Evolutionary conservation across 2,797 vertebrate genomes (phyloP).

Genomic region (Eutrigla gurnardus): DNA sequence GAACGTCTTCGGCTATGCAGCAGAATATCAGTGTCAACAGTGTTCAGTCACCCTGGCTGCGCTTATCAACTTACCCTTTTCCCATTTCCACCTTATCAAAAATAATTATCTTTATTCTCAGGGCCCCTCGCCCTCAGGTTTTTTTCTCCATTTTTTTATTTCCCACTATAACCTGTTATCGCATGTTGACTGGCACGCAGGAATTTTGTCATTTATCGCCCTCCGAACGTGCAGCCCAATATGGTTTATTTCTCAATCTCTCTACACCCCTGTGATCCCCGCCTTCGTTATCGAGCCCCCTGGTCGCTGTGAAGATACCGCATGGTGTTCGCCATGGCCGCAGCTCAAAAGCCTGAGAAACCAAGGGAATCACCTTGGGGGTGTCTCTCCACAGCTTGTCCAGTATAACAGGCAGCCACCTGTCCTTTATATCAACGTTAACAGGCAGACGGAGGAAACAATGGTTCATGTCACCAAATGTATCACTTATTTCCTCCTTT

Average conservation of each 20-base stretch:
- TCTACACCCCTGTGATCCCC: constrained; percentile 39
- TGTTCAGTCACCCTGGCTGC: constrained; percentile 57
- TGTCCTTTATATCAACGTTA: constrained; percentile 34
- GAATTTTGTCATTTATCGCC: constrained; percentile 73
- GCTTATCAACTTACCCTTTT: constrained; percentile 77
- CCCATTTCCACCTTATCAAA: constrained; percentile 77
- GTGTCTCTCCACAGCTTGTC: constrained; percentile 23
- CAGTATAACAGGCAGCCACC: constrained; percentile 26
- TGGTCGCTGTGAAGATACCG: constrained; percentile 37
- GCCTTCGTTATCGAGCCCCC: constrained; percentile 46
- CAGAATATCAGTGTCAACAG: constrained; percentile 61
- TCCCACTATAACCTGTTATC: constrained; percentile 70
- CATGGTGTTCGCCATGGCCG: constrained; percentile 27
- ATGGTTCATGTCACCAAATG: not conserved
- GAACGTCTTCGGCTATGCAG: constrained; percentile 35
- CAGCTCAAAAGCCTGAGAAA: constrained; percentile 48
- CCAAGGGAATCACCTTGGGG: constrained; percentile 22
- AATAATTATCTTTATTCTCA: constrained; percentile 79
- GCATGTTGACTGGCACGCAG: constrained; percentile 59
- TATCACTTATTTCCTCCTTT: constrained; percentile 3
- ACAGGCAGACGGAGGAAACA: not conserved
- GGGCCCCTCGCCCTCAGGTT: constrained; percentile 15
- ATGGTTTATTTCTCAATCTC: constrained; percentile 71
- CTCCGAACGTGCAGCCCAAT: constrained; percentile 54
- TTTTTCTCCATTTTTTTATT: constrained; percentile 32